Conservation (phyloP, 2,113 vertebrate species). For the Oryzias curvinotus region DNA sequence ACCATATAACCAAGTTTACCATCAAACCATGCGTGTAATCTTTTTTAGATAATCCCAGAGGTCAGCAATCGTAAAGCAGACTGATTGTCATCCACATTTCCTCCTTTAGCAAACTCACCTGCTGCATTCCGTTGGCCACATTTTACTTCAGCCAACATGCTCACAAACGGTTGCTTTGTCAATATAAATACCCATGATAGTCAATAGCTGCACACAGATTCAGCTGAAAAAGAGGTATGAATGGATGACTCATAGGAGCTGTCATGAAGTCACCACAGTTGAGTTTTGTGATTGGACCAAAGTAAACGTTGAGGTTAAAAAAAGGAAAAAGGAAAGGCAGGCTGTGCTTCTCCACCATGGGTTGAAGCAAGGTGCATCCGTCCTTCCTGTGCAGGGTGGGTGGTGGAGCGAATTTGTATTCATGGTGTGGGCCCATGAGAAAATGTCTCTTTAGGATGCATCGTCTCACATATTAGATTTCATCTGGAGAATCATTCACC, state of each 20-base stretch:
- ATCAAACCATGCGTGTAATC: not conserved
- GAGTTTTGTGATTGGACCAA: constrained; percentile 70
- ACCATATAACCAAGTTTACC: constrained; percentile 7
- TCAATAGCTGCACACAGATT: constrained; percentile 52
- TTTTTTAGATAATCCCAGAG: constrained; percentile 36
- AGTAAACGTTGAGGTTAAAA: constrained; percentile 32
- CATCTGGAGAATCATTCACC: constrained; percentile 77
- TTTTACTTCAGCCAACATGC: constrained; percentile 49
- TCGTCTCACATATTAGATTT: constrained; percentile 80
- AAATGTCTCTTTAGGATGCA: constrained; percentile 79
- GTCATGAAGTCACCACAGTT: constrained; percentile 67
- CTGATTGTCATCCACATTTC: constrained; percentile 23
- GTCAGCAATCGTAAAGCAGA: constrained; percentile 37
- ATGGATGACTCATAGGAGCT: constrained; percentile 73
- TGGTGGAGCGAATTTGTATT: constrained; percentile 74
- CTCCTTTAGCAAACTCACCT: constrained; percentile 62
- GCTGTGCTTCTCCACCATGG: constrained; percentile 56
- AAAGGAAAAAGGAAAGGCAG: constrained; percentile 32
- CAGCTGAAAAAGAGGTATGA: constrained; percentile 64
- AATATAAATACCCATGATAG: constrained; percentile 67
- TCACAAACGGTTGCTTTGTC: constrained; percentile 38
- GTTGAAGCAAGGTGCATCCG: constrained; percentile 73
- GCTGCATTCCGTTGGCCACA: constrained; percentile 52
- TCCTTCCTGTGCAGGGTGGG: constrained; percentile 70
- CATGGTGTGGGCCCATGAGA: constrained; percentile 76